Conservation (phyloP, 2,113 vertebrate genomes). For the Hypocryptadius cinnamomeus region DNA sequence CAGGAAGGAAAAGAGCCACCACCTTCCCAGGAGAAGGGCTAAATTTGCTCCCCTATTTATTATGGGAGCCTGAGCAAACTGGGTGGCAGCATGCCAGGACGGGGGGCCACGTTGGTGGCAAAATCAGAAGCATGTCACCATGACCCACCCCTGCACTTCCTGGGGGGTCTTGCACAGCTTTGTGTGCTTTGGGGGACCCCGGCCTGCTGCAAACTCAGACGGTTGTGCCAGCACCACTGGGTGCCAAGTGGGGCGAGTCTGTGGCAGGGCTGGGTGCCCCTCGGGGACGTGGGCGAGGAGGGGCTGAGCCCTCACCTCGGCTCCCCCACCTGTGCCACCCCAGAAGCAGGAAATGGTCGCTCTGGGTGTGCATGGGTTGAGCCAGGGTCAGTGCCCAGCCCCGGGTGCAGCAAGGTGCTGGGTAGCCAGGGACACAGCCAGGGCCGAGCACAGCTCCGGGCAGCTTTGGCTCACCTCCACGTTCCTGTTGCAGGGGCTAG, state of each 20-base stretch:
- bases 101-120: not conserved
- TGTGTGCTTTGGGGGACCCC: not conserved
- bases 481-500: not conserved
- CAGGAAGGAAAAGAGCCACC: not conserved
- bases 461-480: not conserved
- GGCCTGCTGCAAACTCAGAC: not conserved
- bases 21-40: not conserved
- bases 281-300: not conserved
- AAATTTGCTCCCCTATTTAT: not conserved
- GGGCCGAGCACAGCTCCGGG: not conserved
- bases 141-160: not conserved
- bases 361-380: not conserved
- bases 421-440: conserved; percentile 6
- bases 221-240: not conserved
- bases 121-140: not conserved
- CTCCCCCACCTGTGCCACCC: not conserved
- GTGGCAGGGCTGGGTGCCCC: not conserved
- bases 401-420: not conserved
- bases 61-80: not conserved
- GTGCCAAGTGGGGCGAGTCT: not conserved
- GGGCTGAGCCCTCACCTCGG: not conserved
- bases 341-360: not conserved
- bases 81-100: accelerated
- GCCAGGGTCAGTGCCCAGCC: not conserved
- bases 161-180: not conserved